phyloP scores from a whole-genome alignment of 2,113 vertebrate species.

The Psettodes erumei region DNA sequence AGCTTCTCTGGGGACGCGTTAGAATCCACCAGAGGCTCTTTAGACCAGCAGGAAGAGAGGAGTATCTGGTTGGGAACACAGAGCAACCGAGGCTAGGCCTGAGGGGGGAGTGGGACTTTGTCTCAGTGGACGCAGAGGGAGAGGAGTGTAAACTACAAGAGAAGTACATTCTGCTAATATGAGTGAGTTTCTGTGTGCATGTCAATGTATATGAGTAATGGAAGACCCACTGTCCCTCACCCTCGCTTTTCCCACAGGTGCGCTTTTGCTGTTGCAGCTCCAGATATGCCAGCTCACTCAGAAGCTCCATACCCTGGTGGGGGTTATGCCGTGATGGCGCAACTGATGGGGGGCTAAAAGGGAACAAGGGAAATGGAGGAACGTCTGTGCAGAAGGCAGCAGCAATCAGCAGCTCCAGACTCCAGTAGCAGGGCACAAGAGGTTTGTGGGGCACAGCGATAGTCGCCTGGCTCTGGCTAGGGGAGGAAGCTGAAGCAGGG shows the following conservation, averaged over 20 bases:
- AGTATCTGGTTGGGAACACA: conserved; percentile 52
- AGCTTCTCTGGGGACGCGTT: conserved; percentile 68
- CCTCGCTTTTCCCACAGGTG: conserved; percentile 74
- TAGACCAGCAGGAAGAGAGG: conserved; percentile 62
- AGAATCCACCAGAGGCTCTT: conserved; percentile 67
- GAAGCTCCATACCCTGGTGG: conserved; percentile 91
- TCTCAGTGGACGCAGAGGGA: conserved; percentile 51
- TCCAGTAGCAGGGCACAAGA: conserved; percentile 82
- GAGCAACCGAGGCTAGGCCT: conserved; percentile 60
- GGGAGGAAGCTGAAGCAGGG: conserved; percentile 38
- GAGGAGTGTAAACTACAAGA: conserved; percentile 37
- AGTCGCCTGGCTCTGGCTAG: conserved; percentile 31
- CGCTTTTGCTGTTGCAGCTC: conserved; percentile 84
- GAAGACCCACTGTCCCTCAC: conserved; percentile 76
- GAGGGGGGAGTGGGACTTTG: conserved; percentile 54
- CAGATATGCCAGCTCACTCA: conserved; percentile 94
- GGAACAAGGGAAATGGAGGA: conserved; percentile 76
- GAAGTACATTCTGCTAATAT: conserved; percentile 25
- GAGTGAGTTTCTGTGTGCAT: conserved; percentile 39
- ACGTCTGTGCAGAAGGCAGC: conserved; percentile 89
- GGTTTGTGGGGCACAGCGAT: conserved; percentile 57
- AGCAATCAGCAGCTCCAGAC: conserved; percentile 92
- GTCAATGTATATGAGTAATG: conserved; percentile 34
- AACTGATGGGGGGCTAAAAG: conserved; percentile 61
- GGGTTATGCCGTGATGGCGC: conserved; percentile 78